Percentiles rank a stretch among this genome's conserved stretches.
phyloP scores from a whole-genome alignment of 1,140 invertebrate genomes.

The Cydia pomonella region DNA sequence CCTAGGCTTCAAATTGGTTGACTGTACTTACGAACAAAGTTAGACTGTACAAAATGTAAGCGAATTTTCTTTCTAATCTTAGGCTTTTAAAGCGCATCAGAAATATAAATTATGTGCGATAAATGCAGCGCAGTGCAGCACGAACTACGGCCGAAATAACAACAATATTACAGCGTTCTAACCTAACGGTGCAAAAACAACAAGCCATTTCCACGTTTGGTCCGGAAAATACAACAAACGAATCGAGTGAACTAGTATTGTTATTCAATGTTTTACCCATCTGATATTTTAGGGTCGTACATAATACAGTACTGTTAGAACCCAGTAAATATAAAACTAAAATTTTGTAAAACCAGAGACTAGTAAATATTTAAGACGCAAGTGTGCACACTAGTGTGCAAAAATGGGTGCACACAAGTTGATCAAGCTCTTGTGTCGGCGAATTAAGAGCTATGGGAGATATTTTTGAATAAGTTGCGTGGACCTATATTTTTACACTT shows the following conservation, averaged over 20 bases:
- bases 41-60: no score
- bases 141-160: neutral
- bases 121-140: neutral
- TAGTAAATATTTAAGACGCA: no score
- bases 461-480: no score
- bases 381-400: no score
- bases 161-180: neutral
- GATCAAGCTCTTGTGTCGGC: no score
- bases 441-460: no score
- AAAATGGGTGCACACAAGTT: no score
- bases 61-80: neutral
- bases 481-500: no score
- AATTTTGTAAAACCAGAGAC: no score
- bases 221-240: slow-evolving; percentile 4
- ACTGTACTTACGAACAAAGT: no score
- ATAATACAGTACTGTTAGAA: neutral
- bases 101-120: neutral
- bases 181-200: neutral
- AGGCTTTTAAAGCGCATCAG: neutral
- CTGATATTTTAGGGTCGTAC: neutral
- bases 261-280: neutral
- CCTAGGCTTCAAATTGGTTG: no score
- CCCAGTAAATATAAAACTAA: no score
- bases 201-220: neutral
- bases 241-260: neutral